A percentile compares a stretch with the other conserved stretches of the same genome.
Evolutionary conservation across 2,113 vertebrate species (phyloP).

Genomic region (Neolamprologus falcicula): DNA sequence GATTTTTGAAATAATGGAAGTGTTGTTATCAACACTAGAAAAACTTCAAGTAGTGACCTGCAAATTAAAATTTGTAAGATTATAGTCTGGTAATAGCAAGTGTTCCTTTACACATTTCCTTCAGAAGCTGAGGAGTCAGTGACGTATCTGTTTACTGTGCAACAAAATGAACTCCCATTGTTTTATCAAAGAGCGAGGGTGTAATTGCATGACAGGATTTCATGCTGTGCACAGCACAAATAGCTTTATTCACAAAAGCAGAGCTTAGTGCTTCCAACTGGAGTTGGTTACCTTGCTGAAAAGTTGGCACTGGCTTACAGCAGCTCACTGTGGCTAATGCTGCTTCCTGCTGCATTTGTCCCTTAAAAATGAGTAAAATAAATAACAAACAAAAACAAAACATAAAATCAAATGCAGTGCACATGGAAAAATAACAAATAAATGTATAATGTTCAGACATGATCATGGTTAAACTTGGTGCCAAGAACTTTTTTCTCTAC

Average conservation of each 20-base stretch:
- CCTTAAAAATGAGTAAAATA: not conserved
- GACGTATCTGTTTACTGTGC: not conserved
- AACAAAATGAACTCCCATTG: not conserved
- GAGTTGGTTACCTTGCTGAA: not conserved
- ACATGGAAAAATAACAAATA: not conserved
- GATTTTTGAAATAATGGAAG: not conserved
- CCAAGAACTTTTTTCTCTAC: not conserved
- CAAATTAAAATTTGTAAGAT: not conserved
- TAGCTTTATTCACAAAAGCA: not conserved
- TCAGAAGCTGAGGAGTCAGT: not conserved
- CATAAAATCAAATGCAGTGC: not conserved
- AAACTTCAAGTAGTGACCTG: not conserved
- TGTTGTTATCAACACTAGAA: not conserved
- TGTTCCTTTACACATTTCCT: not conserved
- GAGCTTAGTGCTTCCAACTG: not conserved
- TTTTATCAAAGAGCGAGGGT: not conserved
- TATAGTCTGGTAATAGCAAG: not conserved
- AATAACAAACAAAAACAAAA: not conserved
- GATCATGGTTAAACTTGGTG: not conserved
- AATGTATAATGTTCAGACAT: not conserved
- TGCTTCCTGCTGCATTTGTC: not conserved
- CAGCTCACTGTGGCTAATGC: not conserved
- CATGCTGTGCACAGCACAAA: not conserved
- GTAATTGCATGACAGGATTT: not conserved
- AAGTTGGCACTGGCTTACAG: not conserved